phyloP scores from a whole-genome alignment of 2,888 invertebrate genomes.

The Choristoneura rosaceana region DNA sequence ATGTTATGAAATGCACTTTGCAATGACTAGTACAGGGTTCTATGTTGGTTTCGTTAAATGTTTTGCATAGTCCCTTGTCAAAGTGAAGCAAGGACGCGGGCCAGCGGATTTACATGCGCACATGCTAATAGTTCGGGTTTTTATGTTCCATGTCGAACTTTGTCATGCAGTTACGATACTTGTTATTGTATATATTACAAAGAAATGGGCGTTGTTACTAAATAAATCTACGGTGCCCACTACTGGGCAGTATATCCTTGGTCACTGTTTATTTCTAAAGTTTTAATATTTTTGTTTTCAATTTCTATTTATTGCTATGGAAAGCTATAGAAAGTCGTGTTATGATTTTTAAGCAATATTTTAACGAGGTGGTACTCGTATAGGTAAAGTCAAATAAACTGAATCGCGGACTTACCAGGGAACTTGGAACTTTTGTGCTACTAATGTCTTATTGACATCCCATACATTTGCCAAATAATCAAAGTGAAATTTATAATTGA shows the following conservation, averaged over 20 bases:
- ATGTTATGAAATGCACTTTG: not conserved
- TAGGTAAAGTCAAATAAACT: no score
- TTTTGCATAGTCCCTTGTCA: conserved; percentile 19
- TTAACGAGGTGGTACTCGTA: no score
- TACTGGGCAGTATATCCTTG: not conserved
- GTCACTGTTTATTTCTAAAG: not conserved
- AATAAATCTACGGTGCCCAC: not conserved
- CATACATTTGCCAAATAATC: no score
- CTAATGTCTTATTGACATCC: no score
- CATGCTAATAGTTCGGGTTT: conserved; percentile 57
- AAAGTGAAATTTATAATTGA: no score
- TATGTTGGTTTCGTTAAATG: conserved; percentile 16
- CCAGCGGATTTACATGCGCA: conserved; percentile 53
- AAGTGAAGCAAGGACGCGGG: conserved; percentile 41
- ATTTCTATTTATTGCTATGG: no score
- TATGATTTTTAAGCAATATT: no score
- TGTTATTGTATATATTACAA: conserved; percentile 25
- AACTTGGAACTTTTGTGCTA: no score
- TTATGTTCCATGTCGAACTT: conserved; percentile 52
- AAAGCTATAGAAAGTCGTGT: no score
- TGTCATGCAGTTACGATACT: conserved; percentile 49
- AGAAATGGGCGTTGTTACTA: not conserved
- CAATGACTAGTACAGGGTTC: not conserved
- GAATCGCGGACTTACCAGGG: no score
- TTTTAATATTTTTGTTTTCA: no score